phyloP scores from a whole-genome alignment of 2,113 vertebrate species.

The Toxotes chatareus region DNA sequence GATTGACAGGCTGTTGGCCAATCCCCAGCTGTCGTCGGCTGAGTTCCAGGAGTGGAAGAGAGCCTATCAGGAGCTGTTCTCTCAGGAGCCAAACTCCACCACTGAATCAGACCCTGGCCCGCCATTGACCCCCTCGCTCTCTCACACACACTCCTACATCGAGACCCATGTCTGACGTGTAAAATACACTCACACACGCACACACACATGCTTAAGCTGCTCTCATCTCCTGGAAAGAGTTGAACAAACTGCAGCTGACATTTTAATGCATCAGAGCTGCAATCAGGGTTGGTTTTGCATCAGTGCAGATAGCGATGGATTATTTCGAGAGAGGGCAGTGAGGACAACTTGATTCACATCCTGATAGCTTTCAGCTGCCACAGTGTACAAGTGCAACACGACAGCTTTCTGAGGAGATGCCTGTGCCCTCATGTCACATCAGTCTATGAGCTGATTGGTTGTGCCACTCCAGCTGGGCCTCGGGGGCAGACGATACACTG shows the following conservation, averaged over 20 bases:
- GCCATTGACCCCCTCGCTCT: constrained; percentile 88
- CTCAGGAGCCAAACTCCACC: constrained; percentile 83
- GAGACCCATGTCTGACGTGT: constrained; percentile 94
- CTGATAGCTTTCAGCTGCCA: constrained; percentile 33
- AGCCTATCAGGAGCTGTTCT: constrained; percentile 95
- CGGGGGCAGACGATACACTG: constrained; percentile 27
- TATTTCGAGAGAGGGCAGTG: neutral
- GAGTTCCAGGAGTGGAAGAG: constrained; percentile 98
- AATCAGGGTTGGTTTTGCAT: neutral
- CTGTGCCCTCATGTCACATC: constrained; percentile 8
- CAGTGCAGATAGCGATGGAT: constrained; percentile 2
- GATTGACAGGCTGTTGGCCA: constrained; percentile 96
- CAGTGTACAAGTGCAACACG: constrained; percentile 39
- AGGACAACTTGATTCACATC: constrained; percentile 11
- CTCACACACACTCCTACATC: constrained; percentile 97
- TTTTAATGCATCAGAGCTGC: constrained; percentile 8
- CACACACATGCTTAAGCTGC: constrained; percentile 4
- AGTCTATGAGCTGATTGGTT: constrained; percentile 45
- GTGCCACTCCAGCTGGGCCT: constrained; percentile 40
- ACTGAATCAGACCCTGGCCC: constrained; percentile 86
- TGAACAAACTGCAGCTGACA: constrained; percentile 18
- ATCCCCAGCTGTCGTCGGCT: constrained; percentile 94
- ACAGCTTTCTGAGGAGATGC: constrained; percentile 37
- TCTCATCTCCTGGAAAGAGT: constrained; percentile 19
- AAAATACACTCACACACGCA: constrained; percentile 29